phyloP scores from a whole-genome alignment of 37 sponge, comb jelly and placozoan genomes.

The Beroe forskalii region DNA sequence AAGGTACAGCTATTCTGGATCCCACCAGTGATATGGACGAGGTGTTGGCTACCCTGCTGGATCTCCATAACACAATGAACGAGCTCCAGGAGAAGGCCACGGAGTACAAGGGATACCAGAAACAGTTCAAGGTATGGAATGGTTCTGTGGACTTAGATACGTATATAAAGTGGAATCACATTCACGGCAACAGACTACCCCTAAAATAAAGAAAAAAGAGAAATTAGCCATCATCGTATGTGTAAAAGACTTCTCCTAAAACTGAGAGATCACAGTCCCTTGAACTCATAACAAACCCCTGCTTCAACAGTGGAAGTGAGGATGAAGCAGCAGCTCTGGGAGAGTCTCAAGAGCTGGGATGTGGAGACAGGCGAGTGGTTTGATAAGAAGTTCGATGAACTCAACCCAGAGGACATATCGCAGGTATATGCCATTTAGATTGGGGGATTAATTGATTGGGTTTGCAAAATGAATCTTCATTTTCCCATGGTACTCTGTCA shows the following conservation, averaged over 20 bases:
- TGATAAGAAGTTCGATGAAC: constrained; percentile 74
- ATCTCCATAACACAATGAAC: constrained; percentile 72
- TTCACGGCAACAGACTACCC: no score
- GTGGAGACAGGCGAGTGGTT: constrained; percentile 78
- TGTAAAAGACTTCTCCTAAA: no score
- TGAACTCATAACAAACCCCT: no score
- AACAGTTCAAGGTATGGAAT: constrained; percentile 82
- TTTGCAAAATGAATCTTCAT: no score
- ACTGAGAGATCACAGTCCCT: no score
- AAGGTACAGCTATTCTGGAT: constrained; percentile 82
- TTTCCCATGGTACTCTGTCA: no score
- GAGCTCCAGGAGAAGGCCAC: constrained; percentile 83
- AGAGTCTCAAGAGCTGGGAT: constrained; percentile 84
- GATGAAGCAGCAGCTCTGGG: constrained; percentile 92
- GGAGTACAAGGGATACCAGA: constrained; percentile 89
- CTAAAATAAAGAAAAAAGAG: no score
- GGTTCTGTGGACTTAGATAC: not conserved
- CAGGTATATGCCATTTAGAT: constrained; percentile 63
- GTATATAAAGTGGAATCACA: not conserved
- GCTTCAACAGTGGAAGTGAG: no score
- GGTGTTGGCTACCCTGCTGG: constrained; percentile 69
- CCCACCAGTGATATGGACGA: constrained; percentile 72
- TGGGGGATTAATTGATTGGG: no score
- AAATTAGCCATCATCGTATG: no score
- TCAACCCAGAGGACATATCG: constrained; percentile 79